Evolutionary conservation across 2,113 vertebrate genomes (phyloP), one percentile per base, ranked within the genome.

Genomic region (Ictalurus furcatus): DNA sequence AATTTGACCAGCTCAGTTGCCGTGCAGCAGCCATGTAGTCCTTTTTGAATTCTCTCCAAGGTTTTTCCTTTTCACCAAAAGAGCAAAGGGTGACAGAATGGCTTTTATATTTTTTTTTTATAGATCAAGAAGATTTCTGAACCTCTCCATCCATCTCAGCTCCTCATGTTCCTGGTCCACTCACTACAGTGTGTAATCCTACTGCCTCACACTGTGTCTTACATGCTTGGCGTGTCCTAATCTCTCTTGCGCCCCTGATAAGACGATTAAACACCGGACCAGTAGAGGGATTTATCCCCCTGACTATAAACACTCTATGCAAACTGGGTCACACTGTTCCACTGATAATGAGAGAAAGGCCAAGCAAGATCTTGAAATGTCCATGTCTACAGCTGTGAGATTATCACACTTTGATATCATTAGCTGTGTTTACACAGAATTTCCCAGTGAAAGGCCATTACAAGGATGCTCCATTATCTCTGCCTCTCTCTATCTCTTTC

Each of bases 251-350:
- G 37, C 85, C 89, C 74, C 84, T 85, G 93, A 94, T 94, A 95
- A 94, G 92, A 93, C 93, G 93, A 95, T 96, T 95, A 95, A 95
- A 94, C 91, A 93, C 91, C 88, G 34, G 88, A 93, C 92, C 91
- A 90, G 87, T 87, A 92, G 90, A 93, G 91, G 91, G 94, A 93
- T 94, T 94, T 93, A 89, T 94, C 88, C 90, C 90, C 87, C 85
- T 83, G 91, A 94, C 91, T 93, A 94, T 88, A 94, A 94, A 94
- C 92, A 92, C 91, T 93, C 76, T 85, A 81, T 80, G 61, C 52
- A 81, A 76, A 59, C 71, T 11, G 84, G 81, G 52, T 86, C 87
- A 85, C 54, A 61, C 79, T 84, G 71, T 87, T 88, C 80, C 67
- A 85, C 87, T 81, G 90, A 87, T 65, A 87, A 76, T 76, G 83